A percentile compares a stretch with the other conserved stretches of the same genome.
Evolutionary conservation across 2,888 invertebrate genomes (phyloP).

Genomic region (Hydrotaea cyrtoneurina): DNA sequence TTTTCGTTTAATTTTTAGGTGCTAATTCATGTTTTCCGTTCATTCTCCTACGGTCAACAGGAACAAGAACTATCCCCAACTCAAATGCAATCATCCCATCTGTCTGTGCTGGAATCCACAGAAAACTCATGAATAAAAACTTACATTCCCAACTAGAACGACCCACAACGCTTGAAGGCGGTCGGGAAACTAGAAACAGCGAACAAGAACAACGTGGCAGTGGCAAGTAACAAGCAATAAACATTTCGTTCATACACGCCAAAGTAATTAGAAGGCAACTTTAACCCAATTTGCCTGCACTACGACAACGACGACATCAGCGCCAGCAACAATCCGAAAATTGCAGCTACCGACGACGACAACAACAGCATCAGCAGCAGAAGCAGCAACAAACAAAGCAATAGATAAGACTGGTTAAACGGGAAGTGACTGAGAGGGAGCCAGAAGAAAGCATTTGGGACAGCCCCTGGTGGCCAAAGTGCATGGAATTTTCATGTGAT

Average conservation of each 20-base stretch:
- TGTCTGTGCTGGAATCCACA: constrained; percentile 34
- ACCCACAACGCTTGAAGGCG: constrained; percentile 5
- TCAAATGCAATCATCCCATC: constrained; percentile 33
- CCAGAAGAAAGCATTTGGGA: constrained; percentile 38
- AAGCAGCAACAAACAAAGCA: constrained; percentile 15
- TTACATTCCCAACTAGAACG: constrained; percentile 16
- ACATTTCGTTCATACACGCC: constrained; percentile 59
- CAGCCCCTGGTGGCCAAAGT: constrained; percentile 47
- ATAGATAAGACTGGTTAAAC: not conserved
- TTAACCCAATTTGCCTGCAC: constrained; percentile 64
- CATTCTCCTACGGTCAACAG: constrained; percentile 39
- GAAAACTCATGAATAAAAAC: constrained; percentile 51
- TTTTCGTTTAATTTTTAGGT: constrained; percentile 53
- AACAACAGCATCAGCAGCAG: constrained; percentile 24
- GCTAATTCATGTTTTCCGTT: constrained; percentile 60
- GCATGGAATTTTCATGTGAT: constrained; percentile 65
- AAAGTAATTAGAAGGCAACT: constrained; percentile 63
- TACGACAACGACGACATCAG: constrained; percentile 18
- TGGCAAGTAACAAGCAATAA: constrained; percentile 56
- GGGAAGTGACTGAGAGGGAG: constrained; percentile 10
- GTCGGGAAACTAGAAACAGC: constrained; percentile 18
- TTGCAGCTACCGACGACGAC: constrained; percentile 9
- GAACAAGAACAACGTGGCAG: constrained; percentile 12
- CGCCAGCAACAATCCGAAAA: constrained; percentile 20
- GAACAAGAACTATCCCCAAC: constrained; percentile 8